Evolutionary conservation across 2,113 vertebrate species (phyloP), one percentile per base, ranked within the genome.

Genomic region (Siniperca chuatsi): DNA sequence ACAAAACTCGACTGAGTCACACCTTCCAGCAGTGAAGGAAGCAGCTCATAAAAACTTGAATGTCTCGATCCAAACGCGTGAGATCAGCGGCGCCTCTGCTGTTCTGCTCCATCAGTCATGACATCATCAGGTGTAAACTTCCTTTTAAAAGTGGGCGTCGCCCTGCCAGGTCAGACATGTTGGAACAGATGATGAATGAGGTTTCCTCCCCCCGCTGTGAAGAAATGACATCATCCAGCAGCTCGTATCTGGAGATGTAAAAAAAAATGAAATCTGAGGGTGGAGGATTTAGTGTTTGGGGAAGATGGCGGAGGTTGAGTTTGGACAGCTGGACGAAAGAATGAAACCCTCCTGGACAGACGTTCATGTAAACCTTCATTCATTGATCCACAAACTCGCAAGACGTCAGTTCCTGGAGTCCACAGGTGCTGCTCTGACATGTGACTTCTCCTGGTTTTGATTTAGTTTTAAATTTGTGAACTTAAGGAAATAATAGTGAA

Each of bases 221-320:
- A 57, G 37, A 35, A 61, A 83, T 90, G 61, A 92, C 66, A 83
- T 87, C 85, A 89, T 72, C 57, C 42, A 9, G 55, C 60, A 46
- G 67, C 21, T 78, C 25, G 2, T n/a, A 46, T 76, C 29, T 52
- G 54, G 44, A 46, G 44, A 4, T 25, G 25, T 25, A 25, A 25
- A 25, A 25, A 25, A 25, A 25, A 1, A 25, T 25, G 25, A 25
- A 25, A 16, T 16, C 52, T 40, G 33, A 35, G 48, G 46, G 48
- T 40, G 60, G 60, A 21, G 21, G 25, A 25, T 25, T 78, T 48
- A 52, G 65, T 46, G 61, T 83, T 67, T 65, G 16, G 11, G 15
- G 11, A 46, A 52, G n/a, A 23, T 67, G 23, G 55, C 5, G 25
- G 42, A 33, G 67, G 25, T 37, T 73, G 50, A 72, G 72, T 78